phyloP scores from a whole-genome alignment of 2,113 vertebrate genomes.

The Butorides virescens region DNA sequence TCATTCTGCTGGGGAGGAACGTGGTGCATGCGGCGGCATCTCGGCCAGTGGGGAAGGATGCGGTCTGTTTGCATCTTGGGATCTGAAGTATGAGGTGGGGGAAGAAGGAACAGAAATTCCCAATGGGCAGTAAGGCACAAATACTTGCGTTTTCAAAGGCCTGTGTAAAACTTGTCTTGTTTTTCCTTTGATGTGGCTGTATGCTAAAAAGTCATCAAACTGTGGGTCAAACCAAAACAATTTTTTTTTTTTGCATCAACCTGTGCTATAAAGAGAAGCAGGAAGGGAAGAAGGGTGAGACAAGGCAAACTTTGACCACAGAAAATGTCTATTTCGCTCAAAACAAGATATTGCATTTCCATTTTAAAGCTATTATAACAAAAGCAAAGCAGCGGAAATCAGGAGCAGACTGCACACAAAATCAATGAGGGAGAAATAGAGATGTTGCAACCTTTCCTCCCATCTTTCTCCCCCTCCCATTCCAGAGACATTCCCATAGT shows the following conservation, averaged over 20 bases:
- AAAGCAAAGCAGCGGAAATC: not conserved
- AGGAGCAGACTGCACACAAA: not conserved
- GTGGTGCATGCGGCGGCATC: rapidly evolving
- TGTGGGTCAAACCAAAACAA: not conserved
- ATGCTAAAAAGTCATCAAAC: not conserved
- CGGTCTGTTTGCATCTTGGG: not conserved
- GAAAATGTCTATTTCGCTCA: not conserved
- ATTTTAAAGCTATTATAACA: not conserved
- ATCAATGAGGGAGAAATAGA: not conserved
- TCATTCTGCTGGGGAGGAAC: too few relatives aligned
- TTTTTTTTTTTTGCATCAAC: not conserved
- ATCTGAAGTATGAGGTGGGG: not conserved
- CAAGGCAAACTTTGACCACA: not conserved
- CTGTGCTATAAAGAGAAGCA: not conserved
- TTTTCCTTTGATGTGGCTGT: not conserved
- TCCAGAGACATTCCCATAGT: rapidly evolving
- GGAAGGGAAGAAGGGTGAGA: not conserved
- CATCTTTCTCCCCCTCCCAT: rapidly evolving
- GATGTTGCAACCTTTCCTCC: not conserved
- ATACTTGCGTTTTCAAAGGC: not conserved
- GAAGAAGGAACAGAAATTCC: not conserved
- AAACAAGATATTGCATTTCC: not conserved
- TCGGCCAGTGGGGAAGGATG: rapidly evolving
- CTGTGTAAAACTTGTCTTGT: not conserved
- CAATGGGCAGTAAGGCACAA: not conserved